phyloP scores from a whole-genome alignment of 2,113 vertebrate genomes.

The Thomomys bottae region DNA sequence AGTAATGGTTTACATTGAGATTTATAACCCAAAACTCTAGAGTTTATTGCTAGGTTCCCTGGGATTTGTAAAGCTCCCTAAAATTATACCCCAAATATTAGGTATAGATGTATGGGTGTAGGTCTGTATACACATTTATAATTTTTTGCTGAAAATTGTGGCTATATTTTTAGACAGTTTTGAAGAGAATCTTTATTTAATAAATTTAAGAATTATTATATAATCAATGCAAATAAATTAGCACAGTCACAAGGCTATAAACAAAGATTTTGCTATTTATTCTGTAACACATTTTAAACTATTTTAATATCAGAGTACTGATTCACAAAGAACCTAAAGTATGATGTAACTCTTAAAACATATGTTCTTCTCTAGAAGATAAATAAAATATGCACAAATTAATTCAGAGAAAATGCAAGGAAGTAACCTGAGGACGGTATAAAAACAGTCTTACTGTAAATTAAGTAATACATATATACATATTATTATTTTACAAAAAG shows the following conservation, averaged over 20 bases:
- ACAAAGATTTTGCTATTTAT: neutral
- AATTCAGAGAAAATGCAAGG: neutral
- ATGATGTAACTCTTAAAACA: conserved; percentile 3
- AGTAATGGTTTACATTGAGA: neutral
- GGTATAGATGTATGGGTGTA: neutral
- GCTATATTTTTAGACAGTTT: neutral
- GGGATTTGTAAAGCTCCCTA: neutral
- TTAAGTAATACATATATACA: neutral
- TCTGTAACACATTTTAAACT: neutral
- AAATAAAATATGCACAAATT: neutral
- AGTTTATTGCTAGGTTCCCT: neutral
- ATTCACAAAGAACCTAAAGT: neutral
- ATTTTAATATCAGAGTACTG: neutral
- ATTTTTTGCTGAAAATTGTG: neutral
- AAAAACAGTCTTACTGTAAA: neutral
- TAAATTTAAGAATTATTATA: neutral
- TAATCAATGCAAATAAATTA: neutral
- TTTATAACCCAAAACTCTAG: neutral
- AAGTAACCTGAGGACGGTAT: neutral
- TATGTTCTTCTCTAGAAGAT: neutral
- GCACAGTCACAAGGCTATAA: neutral
- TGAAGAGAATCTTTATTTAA: neutral
- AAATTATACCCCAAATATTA: neutral
- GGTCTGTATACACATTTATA: neutral
- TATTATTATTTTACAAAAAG: neutral